phyloP scores from a whole-genome alignment of 1,140 invertebrate genomes.

The Antheraea pernyi region DNA sequence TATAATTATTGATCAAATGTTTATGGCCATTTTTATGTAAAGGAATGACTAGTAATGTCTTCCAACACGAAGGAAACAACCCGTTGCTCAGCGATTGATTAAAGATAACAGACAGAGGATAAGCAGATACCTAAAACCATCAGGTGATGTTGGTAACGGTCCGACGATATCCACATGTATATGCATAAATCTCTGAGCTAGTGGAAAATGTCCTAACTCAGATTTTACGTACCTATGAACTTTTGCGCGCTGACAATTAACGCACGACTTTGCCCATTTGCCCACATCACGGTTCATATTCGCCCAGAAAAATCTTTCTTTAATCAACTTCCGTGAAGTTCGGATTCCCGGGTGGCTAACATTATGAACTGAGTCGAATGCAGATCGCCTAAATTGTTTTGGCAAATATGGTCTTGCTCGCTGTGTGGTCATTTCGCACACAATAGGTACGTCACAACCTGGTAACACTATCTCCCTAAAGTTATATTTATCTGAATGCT shows the following conservation, averaged over 20 bases:
- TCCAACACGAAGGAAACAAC: too few relatives aligned
- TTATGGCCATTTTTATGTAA: too few relatives aligned
- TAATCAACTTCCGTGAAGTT: background rate
- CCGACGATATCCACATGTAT: constrained; percentile 38
- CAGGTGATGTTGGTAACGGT: constrained; percentile 66
- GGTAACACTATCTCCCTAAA: background rate
- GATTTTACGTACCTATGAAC: constrained; percentile 16
- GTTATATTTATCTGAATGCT: background rate
- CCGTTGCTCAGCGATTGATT: too few relatives aligned
- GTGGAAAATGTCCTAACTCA: constrained; percentile 17
- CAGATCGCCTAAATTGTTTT: background rate
- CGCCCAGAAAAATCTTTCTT: constrained; percentile 19
- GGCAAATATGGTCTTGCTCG: constrained; percentile 1
- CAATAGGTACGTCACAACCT: background rate
- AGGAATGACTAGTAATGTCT: too few relatives aligned
- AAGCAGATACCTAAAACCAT: too few relatives aligned
- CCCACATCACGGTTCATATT: constrained; percentile 60
- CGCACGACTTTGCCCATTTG: constrained; percentile 38
- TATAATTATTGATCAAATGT: too few relatives aligned
- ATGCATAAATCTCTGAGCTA: constrained; percentile 53
- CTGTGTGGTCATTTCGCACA: background rate
- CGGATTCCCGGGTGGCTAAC: constrained; percentile 5
- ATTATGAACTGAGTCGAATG: constrained; percentile 11
- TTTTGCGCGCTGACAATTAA: constrained; percentile 34
- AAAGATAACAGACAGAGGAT: too few relatives aligned